Base-by-base conservation (phyloP, 2,888 invertebrate species). In the Perithous albicinctus region DNA sequence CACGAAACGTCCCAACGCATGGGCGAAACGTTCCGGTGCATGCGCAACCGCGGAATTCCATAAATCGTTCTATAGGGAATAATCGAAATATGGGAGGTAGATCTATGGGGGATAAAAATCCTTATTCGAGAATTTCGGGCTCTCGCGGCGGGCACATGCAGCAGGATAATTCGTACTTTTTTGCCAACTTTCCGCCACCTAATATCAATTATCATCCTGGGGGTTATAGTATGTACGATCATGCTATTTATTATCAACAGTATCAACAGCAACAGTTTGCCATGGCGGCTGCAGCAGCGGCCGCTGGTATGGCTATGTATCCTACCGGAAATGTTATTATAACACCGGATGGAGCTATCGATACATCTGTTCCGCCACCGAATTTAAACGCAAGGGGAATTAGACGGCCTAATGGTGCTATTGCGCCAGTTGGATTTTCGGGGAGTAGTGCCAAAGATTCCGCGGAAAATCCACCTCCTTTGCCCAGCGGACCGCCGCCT, bases 401-500 rank as follows among this genome's bases (percentile, higher is more conserved):
- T 61, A 70, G 43, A 73, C 83, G 35, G 84, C 82, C 10, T 80
- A 43, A 69, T 76, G 70, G 84, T 41, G 43, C 73, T 72, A 5
- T 77, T 54, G 4, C 74, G 29, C 38, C 51, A 59, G 56, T 79
- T 69, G 72, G 75, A 23, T 74, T 75, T 18, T 63, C 35, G n/a
- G 48, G 23, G 2, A 35, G 10, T 15, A 20, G 35, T 5, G 35
- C 6, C 2, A 61, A 61, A 35, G 61, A 35, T 18, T 10, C 15
- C 12, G 10, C 20, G 23, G 80, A 74, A 15, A 72, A 59, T 78
- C 78, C 74, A 66, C 95, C 95, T 0, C 94, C 94, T 46, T 92
- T 94, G 84, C 95, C 95, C 3, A 92, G 93, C 73, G 94, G 94
- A 86, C 95, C 95, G 8, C 95, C 95, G 38, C 95, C 95, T 0